Conservation (phyloP, 2,113 vertebrate species). For the Uropsilus gracilis region DNA sequence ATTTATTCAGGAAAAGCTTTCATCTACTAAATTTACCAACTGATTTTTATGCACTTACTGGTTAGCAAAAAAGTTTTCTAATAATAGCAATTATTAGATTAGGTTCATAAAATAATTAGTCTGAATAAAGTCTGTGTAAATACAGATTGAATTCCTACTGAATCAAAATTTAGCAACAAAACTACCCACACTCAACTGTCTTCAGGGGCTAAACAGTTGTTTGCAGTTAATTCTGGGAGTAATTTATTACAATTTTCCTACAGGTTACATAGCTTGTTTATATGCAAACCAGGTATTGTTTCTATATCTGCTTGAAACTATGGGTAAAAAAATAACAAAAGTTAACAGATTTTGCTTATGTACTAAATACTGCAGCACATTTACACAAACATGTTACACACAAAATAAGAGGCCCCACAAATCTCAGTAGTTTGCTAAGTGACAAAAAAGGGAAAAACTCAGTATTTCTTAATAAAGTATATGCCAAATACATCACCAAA, state of each 20-base stretch:
- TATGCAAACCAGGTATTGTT: neutral
- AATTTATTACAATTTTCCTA: conserved; percentile 29
- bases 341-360: neutral
- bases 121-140: neutral
- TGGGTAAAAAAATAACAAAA: too few species aligned
- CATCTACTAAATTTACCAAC: conserved; percentile 10
- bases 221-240: neutral
- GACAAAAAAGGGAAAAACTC: neutral
- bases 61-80: conserved; percentile 29
- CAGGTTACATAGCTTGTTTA: neutral
- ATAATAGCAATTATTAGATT: too few species aligned
- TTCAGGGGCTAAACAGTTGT: neutral
- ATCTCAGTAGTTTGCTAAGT: neutral
- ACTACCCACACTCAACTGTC: neutral
- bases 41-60: conserved; percentile 40
- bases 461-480: too few species aligned
- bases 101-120: neutral
- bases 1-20: conserved; percentile 19
- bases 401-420: neutral
- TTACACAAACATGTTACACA: neutral
- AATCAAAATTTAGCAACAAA: conserved; percentile 34
- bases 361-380: neutral
- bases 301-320: neutral
- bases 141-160: neutral
- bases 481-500: neutral